Evolutionary conservation across 2,888 invertebrate species (phyloP), one percentile per base, ranked within the genome.

Genomic region (Acleris holmiana): DNA sequence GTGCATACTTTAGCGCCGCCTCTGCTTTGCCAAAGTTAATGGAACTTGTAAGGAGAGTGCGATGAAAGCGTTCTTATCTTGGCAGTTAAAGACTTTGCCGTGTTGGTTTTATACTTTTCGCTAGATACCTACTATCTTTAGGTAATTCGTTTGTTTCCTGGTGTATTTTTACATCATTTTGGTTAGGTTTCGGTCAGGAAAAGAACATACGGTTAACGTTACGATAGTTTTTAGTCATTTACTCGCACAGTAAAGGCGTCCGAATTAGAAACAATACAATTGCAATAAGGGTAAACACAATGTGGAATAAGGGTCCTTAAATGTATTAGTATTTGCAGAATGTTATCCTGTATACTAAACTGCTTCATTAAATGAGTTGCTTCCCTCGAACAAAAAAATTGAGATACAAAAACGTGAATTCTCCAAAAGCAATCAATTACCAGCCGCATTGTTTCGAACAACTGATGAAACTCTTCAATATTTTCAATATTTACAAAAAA

Each of bases 11-110:
- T 76, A 88, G 75, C 72, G 71, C 67, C 73, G 79, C 80, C 76
- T 85, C 85, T 86, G 88, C 89, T 88, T 80, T 85, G 82, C 86
- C 84, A 76, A 85, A 86, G 89, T 88, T 91, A 91, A 91, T 90
- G 89, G 87, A 81, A 84, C 80, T 79, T 78, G 79, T 76, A 76
- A 77, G 77, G 79, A 79, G 76, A 76, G 75, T 71, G 76, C 72
- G 71, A 75, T 86, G 83, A 88, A 88, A 84, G 82, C 78, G 75
- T 69, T 76, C 85, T 86, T 89, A 87, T 89, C 87, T 84, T 68
- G 73, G 72, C 75, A 76, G 78, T 76, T 83, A 80, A 82, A 84
- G 81, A 79, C 80, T 80, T 77, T 74, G 75, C 74, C 71, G 72
- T 68, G 57, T 73, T 77, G 72, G 78, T 76, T 80, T 83, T 80